phyloP scores from a whole-genome alignment of 2,888 invertebrate species.

The Dugesia japonica region DNA sequence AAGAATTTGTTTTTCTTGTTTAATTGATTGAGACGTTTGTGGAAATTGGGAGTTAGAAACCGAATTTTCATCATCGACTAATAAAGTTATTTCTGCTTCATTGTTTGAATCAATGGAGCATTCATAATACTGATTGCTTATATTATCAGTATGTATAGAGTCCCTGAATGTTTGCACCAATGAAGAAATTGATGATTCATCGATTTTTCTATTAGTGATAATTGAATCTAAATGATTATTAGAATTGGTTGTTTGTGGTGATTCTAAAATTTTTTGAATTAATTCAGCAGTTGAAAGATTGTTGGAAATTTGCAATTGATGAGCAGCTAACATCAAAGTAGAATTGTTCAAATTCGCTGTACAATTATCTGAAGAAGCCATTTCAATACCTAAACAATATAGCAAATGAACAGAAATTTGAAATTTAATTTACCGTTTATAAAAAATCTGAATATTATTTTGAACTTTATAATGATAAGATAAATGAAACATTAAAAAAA shows the following conservation, averaged over 20 bases:
- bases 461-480: no score
- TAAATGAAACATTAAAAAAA: no score
- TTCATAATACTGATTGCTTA: background rate
- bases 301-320: background rate
- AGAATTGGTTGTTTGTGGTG: background rate
- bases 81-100: background rate
- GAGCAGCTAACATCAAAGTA: background rate
- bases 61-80: background rate
- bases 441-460: no score
- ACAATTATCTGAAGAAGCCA: background rate
- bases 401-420: no score
- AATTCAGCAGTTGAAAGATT: constrained; percentile 20
- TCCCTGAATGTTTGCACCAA: constrained; percentile 2
- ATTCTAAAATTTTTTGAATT: background rate
- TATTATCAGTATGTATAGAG: background rate
- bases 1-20: constrained; percentile 11
- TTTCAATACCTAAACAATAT: background rate
- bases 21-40: background rate
- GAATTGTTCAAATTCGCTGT: background rate
- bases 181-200: background rate
- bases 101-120: background rate
- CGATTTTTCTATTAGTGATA: background rate
- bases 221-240: background rate
- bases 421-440: no score
- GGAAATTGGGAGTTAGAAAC: background rate